These are phyloP conservation scores for Neogobius melanostomus DNA, from an alignment of 2,113 vertebrate species.

Conservation along the genomic window DNA sequence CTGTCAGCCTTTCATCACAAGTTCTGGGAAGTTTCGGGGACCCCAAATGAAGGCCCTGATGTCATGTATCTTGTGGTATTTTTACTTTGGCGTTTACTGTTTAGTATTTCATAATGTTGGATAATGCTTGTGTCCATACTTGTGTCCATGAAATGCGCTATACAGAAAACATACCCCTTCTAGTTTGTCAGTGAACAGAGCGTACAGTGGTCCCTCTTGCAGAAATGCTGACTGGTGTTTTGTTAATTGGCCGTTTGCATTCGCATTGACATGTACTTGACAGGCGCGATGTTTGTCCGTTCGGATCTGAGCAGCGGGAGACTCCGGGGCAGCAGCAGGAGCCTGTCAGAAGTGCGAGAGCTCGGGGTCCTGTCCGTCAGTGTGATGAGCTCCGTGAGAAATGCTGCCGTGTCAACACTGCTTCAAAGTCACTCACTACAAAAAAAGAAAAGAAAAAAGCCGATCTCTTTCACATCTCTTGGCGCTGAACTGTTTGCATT, in stretches of 20 bases:
- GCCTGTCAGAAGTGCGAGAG: slow-evolving; percentile 8
- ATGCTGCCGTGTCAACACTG: background rate
- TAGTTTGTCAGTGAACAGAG: background rate
- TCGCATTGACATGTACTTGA: background rate
- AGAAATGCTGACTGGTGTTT: background rate
- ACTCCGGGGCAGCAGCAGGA: slow-evolving; percentile 4
- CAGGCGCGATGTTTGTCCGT: slow-evolving; percentile 24
- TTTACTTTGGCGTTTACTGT: too few relatives aligned
- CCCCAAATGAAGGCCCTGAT: too few relatives aligned
- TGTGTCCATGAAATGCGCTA: too few relatives aligned
- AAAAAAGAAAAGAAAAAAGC: background rate
- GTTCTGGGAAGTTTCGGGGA: too few relatives aligned
- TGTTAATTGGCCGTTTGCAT: background rate
- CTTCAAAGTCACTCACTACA: background rate
- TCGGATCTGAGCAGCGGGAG: slow-evolving; percentile 7
- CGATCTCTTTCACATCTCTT: background rate
- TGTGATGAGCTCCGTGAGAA: background rate
- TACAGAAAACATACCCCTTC: too few relatives aligned
- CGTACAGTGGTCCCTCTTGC: background rate
- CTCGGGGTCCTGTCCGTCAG: slow-evolving; percentile 5
- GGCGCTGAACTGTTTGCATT: background rate
- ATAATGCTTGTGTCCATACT: too few relatives aligned
- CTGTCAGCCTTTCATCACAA: too few relatives aligned
- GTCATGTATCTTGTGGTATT: too few relatives aligned
- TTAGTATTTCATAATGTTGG: too few relatives aligned